Conservation (phyloP, 2,113 vertebrate species). For the Vidua chalybeata region DNA sequence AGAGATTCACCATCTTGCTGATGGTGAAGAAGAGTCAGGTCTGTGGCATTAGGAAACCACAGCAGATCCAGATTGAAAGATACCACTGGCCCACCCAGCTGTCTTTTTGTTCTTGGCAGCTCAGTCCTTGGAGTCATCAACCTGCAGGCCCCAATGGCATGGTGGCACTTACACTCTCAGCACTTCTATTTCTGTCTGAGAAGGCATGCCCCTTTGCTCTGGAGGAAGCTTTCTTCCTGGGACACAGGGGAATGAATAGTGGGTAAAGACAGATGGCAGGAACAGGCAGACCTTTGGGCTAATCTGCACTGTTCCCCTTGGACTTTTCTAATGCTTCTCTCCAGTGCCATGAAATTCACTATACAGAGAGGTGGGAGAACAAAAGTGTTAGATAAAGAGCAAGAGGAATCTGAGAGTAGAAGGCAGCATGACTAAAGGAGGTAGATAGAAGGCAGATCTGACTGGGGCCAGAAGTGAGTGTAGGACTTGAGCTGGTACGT, state of each 20-base stretch:
- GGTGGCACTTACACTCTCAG: not conserved
- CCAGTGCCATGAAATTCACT: not conserved
- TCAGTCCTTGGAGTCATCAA: not conserved
- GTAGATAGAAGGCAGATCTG: not conserved
- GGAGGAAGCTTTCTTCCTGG: not conserved
- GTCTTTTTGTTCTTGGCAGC: not conserved
- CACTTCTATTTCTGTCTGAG: not conserved
- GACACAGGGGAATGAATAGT: not conserved
- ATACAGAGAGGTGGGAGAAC: not conserved
- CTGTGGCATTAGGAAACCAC: not conserved
- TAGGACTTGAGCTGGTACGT: not conserved
- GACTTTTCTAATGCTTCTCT: not conserved
- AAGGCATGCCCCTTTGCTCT: not conserved
- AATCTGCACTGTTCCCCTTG: not conserved
- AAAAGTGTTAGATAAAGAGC: not conserved
- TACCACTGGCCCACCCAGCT: not conserved
- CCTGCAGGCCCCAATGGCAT: not conserved
- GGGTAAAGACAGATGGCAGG: not conserved
- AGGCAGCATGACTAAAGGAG: not conserved
- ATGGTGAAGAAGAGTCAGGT: not conserved
- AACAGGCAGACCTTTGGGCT: not conserved
- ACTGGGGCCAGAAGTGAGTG: not conserved
- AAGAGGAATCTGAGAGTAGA: not conserved
- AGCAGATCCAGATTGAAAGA: not conserved
- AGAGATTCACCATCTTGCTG: not conserved